Conservation (phyloP, 2,113 vertebrate genomes). For the Oncorhynchus clarkii region DNA sequence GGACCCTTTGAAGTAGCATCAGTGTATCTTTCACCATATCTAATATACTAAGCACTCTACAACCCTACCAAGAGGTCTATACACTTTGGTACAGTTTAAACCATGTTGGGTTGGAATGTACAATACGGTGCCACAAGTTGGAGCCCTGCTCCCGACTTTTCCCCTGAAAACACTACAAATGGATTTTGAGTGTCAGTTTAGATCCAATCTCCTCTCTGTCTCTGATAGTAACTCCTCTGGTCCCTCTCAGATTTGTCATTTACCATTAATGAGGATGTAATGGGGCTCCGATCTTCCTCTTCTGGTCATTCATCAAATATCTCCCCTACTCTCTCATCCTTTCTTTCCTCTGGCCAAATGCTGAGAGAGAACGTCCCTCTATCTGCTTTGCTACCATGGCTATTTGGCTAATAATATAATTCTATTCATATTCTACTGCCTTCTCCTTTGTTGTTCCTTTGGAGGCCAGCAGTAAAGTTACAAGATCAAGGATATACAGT, state of each 20-base stretch:
- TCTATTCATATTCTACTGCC: constrained; percentile 13
- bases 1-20: constrained; percentile 25
- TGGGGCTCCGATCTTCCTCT: constrained; percentile 58
- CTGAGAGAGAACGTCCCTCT: neutral
- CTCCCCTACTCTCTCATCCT: neutral
- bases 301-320: constrained; percentile 48
- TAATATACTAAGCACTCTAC: neutral
- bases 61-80: neutral
- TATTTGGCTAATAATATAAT: neutral
- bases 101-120: neutral
- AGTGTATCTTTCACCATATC: constrained; percentile 8
- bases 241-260: constrained; percentile 51
- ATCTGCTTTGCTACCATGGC: neutral
- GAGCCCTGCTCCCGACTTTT: constrained; percentile 35
- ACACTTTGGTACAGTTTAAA: neutral
- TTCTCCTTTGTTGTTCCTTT: too few species aligned
- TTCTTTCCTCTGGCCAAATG: neutral
- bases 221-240: constrained; percentile 46
- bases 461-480: constrained; percentile 1
- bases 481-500: neutral
- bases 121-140: neutral
- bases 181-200: constrained; percentile 55
- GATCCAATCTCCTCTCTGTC: constrained; percentile 63
- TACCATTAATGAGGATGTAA: constrained; percentile 66
- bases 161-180: constrained; percentile 56